phyloP scores from a whole-genome alignment of 2,888 invertebrate genomes.

The Aromia moschata region DNA sequence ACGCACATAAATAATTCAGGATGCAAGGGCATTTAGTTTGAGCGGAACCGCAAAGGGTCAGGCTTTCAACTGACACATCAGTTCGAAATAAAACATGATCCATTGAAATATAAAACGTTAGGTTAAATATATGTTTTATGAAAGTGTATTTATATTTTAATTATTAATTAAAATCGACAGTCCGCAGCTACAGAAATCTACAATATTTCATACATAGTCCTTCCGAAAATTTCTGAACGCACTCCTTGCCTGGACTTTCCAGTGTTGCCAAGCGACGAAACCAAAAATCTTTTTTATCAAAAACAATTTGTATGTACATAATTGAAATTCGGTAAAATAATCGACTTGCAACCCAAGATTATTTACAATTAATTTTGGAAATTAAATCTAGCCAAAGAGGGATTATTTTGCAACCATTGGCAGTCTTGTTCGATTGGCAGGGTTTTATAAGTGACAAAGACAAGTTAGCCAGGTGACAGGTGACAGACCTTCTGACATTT shows the following conservation, averaged over 20 bases:
- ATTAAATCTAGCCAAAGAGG: not conserved
- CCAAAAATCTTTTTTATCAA: too few species aligned
- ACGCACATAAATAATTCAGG: slow-evolving; percentile 20
- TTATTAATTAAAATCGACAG: not conserved
- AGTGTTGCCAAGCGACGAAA: not conserved
- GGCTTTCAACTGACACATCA: not conserved
- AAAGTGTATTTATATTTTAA: not conserved
- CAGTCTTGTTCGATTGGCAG: too few species aligned
- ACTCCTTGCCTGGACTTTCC: not conserved
- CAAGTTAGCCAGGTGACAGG: too few species aligned
- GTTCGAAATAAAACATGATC: not conserved
- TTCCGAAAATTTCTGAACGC: not conserved
- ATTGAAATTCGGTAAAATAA: too few species aligned
- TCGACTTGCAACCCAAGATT: too few species aligned
- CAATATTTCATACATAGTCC: not conserved
- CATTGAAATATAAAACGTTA: not conserved
- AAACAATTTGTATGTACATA: too few species aligned
- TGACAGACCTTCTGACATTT: not conserved
- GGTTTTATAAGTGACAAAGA: too few species aligned
- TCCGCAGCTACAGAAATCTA: not conserved
- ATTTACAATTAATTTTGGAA: not conserved
- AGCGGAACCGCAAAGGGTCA: not conserved
- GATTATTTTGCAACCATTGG: too few species aligned
- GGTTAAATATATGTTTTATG: too few species aligned
- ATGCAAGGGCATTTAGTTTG: not conserved